Evolutionary conservation across 2,888 invertebrate species (phyloP).

Genomic region (Adela reaumurella): DNA sequence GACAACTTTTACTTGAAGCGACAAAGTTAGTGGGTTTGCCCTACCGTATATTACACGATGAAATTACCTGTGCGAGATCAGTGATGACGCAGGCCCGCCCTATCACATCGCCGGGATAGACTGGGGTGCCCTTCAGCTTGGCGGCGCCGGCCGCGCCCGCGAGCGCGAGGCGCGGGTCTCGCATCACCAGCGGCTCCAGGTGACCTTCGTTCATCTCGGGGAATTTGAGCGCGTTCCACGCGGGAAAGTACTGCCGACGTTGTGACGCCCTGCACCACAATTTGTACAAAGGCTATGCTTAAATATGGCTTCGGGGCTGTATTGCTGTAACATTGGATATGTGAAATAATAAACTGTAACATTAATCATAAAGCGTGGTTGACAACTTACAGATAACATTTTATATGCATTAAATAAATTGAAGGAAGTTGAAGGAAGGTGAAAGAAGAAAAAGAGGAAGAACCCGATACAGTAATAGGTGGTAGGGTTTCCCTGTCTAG

Average conservation of each 20-base stretch:
- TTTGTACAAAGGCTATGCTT: too few relatives aligned
- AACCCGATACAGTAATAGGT: too few relatives aligned
- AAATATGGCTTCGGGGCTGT: too few relatives aligned
- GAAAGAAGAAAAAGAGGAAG: too few relatives aligned
- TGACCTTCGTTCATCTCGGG: conserved; percentile 56
- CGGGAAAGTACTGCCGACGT: conserved; percentile 57
- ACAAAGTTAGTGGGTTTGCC: too few relatives aligned
- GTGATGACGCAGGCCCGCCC: conserved; percentile 71
- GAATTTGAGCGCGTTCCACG: conserved; percentile 61
- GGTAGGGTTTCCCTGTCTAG: too few relatives aligned
- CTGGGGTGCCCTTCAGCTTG: conserved; percentile 61
- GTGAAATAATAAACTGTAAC: neutral
- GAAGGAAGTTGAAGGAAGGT: too few relatives aligned
- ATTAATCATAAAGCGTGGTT: neutral
- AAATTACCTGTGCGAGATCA: conserved; percentile 63
- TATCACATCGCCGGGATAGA: conserved; percentile 64
- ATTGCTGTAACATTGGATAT: too few relatives aligned
- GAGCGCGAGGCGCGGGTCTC: conserved; percentile 14
- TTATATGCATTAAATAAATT: too few relatives aligned
- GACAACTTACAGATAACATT: neutral
- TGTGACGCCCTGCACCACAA: conserved; percentile 57
- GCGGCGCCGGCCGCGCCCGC: conserved; percentile 20
- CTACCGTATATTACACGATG: too few relatives aligned
- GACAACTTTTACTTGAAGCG: too few relatives aligned
- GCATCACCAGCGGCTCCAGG: conserved; percentile 24